A percentile compares a stretch with the other conserved stretches of the same genome.
These are phyloP conservation scores for Pampus argenteus DNA, from an alignment of 2,797 vertebrate species.

Conservation along the genomic window DNA sequence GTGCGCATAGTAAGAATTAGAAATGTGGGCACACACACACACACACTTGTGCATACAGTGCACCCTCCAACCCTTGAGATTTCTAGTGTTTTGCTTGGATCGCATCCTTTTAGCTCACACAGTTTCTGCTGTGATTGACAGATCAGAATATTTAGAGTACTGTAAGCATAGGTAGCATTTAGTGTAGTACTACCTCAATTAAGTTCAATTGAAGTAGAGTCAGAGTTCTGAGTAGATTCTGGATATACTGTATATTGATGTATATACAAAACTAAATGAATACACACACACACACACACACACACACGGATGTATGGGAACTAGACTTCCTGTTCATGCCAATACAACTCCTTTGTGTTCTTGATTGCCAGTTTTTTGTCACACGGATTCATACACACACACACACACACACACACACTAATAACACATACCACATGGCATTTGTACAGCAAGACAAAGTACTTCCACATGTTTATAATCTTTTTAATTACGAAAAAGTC, in stretches of 20 bases:
- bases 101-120: neutral
- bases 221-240: too few relatives aligned
- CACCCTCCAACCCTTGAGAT: neutral
- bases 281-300: neutral
- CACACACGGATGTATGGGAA: neutral
- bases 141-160: neutral
- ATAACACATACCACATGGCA: neutral
- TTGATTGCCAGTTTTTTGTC: slow-evolving; percentile 5
- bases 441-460: slow-evolving; percentile 27
- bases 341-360: neutral
- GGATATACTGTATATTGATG: too few relatives aligned
- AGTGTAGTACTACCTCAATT: neutral
- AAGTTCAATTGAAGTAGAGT: neutral
- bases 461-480: neutral
- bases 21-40: neutral
- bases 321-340: neutral
- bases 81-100: neutral
- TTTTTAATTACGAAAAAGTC: slow-evolving; percentile 1
- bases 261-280: neutral
- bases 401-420: slow-evolving; percentile 1
- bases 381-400: slow-evolving; percentile 5
- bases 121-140: neutral
- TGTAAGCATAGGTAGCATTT: neutral
- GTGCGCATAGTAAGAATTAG: slow-evolving; percentile 5
- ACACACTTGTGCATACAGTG: neutral